A percentile compares a stretch with the other conserved stretches of the same genome.
Evolutionary conservation across 2,113 vertebrate genomes (phyloP).

Genomic region (Nyctibius bracteatus): DNA sequence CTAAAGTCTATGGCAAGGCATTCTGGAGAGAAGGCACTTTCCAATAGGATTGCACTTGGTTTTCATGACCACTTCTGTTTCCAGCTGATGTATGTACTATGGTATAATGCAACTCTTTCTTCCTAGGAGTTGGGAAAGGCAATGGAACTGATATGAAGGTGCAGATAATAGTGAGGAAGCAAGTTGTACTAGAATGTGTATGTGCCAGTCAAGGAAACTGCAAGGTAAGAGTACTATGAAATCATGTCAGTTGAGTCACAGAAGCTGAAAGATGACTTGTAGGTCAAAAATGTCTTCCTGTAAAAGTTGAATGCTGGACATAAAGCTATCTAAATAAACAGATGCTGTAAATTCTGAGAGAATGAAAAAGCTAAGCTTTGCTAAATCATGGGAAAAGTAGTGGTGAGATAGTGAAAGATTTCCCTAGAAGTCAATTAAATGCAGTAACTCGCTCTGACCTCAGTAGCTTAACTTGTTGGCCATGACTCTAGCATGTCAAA

Average conservation of each 20-base stretch:
- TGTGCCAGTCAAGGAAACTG: slow-evolving; percentile 84
- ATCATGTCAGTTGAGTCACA: neutral
- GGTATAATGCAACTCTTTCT: neutral
- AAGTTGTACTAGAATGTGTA: slow-evolving; percentile 79
- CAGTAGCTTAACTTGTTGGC: neutral
- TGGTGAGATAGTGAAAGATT: neutral
- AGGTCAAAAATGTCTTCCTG: neutral
- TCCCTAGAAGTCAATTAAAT: neutral
- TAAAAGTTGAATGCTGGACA: neutral
- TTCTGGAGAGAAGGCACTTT: neutral
- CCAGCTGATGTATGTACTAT: neutral
- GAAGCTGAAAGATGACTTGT: neutral
- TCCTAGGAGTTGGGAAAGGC: slow-evolving; percentile 86
- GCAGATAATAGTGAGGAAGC: slow-evolving; percentile 78
- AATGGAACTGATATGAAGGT: slow-evolving; percentile 87
- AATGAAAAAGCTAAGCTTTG: neutral
- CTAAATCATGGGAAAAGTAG: neutral
- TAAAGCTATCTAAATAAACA: neutral
- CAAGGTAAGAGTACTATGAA: slow-evolving; percentile 66
- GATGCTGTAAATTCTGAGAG: neutral
- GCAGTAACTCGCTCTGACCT: neutral
- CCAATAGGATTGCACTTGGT: neutral
- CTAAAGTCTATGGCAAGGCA: neutral
- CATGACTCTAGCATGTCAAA: neutral
- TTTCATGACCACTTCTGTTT: neutral